Percentiles rank a stretch among this genome's conserved stretches.
These are phyloP conservation scores for Adela reaumurella DNA, from an alignment of 2,888 invertebrate genomes.

Conservation along the genomic window DNA sequence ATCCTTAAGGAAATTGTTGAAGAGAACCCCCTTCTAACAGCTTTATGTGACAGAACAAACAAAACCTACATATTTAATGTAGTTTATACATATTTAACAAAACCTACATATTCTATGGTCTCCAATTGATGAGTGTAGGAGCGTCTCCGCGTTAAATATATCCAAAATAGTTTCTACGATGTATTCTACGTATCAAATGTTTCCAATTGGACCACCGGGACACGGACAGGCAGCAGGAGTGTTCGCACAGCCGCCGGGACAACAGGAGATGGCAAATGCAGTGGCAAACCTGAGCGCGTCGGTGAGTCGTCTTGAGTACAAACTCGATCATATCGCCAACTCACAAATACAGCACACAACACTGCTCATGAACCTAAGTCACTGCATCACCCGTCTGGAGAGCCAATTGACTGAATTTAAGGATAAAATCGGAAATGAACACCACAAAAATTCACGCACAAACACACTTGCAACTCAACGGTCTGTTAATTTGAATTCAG, in stretches of 20 bases:
- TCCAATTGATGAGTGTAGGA: not conserved
- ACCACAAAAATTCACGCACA: not conserved
- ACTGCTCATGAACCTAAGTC: not conserved
- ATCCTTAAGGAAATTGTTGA: no score
- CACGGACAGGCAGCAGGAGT: not conserved
- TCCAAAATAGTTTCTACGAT: not conserved
- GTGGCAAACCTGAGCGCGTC: not conserved
- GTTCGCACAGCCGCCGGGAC: not conserved
- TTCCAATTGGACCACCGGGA: not conserved
- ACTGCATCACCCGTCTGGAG: not conserved
- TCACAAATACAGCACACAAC: not conserved
- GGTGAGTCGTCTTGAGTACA: not conserved
- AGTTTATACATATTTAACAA: no score
- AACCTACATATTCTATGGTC: no score
- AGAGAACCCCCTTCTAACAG: no score
- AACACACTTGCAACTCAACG: not conserved
- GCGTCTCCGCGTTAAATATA: not conserved
- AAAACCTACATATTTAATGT: no score
- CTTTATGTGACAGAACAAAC: no score
- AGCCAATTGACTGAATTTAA: not conserved
- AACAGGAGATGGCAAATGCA: not conserved
- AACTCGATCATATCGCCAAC: not conserved
- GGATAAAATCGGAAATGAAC: not conserved
- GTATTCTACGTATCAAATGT: not conserved
- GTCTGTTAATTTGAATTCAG: not conserved